Base-by-base conservation (phyloP, 2,113 vertebrate species). In the Lipophrys pholis region DNA sequence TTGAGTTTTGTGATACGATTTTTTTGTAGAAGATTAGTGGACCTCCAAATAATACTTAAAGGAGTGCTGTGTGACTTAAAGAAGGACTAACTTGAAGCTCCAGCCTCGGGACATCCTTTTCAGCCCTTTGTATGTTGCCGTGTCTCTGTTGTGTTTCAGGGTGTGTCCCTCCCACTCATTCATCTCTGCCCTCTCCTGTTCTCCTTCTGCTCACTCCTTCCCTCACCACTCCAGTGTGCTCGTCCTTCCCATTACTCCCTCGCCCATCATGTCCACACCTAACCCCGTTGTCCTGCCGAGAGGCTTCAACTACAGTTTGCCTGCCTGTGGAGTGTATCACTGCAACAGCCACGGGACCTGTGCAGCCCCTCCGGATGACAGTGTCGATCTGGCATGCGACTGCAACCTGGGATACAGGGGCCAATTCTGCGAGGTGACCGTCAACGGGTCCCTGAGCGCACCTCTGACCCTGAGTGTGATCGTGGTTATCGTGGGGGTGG, bases 391-490 rank as follows among this genome's bases (percentile, higher is more conserved):
- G 4, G 91, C 17, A 0, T 98, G 96, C 21, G 82, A 91, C 7
- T 99, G 97, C 0, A 35, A 84, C 2, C 69, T 94, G 76, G 95
- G 94, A 42, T 96, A 96, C 15, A 74, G 3, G 0, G 95, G 96
- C 0, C 60, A 94, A 14, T 90, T 63, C 84, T 99, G 97, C 0
- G 79, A 95, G 3, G 81, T 91, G 16, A 92, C 89, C 0, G 88
- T 94, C 51, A 93, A 92, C 17, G 88, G 91, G 38, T 76, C 90
- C 0, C 5, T 91, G 0, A 90, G 80, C 0, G 5, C 93, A 3
- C 92, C 94, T 0, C 74, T 92, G 30, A 88, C 88, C 5, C 61
- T 97, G 9, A 88, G 95, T 0, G 82, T 91, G 3, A 42, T 94
- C 0, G 83, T 64, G 0, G 51, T 92, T 50, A 64, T 96, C 14